Evolutionary conservation across 2,797 vertebrate species (phyloP), one percentile per base, ranked within the genome.

Genomic region (Austrolebias charrua): DNA sequence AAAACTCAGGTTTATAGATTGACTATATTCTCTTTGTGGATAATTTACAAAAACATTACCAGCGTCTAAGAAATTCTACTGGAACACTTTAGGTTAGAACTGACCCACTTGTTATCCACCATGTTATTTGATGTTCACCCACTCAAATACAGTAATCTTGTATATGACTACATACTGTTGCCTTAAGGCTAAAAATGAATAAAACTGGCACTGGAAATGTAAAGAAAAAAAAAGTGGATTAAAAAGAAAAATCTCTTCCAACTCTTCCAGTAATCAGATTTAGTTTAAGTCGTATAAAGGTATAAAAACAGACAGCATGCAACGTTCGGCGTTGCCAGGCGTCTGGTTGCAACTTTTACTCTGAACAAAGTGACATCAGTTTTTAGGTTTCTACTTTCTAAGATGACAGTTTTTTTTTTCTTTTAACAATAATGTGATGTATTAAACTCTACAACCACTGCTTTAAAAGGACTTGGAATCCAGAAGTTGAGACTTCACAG

Each of bases 321-420:
- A 16, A 6, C 18, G 42, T 68, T 18, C 20, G 2, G 2, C 18
- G 15, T 16, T 46, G 31, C 16, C 24, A 24, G 24, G 24, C 24
- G 24, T 24, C 4, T n/a, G 49, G 6, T 70, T 9, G 20, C 55
- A 15, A 42, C 19, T 55, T 20, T n/a, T 9, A 28, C 61, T 63
- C 54, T 65, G 60, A 18, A 18, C 14, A 50, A 24, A 60, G 9
- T 54, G 45, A 16, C 5, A 35, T 50, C 10, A 14, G 29, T 69
- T 18, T 44, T 18, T 15, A 46, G 44, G 55, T 38, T 57, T 46
- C 12, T 35, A 28, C 42, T 20, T 54, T 12, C 49, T 16, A 49
- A 76, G 68, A 63, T 52, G 44, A 58, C n/a, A 11, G 70, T 68
- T 48, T 19, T 29, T 68, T 48, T 19, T 29, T 61, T 66, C 7